phyloP scores from a whole-genome alignment of 2,797 vertebrate species.

The Moxostoma hubbsi region DNA sequence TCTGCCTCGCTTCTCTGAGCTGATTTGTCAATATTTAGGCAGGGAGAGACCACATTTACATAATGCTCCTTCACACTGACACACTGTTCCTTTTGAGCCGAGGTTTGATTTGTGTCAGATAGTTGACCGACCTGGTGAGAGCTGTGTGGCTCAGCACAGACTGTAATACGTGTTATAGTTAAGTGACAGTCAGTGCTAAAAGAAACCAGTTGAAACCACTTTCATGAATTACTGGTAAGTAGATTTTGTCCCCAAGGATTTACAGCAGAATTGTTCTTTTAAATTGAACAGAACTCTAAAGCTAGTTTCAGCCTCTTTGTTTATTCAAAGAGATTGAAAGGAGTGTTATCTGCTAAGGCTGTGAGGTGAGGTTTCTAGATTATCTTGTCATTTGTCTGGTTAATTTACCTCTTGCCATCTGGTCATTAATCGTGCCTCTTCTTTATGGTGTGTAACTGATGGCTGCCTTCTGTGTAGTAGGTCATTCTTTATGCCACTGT shows the following conservation, averaged over 20 bases:
- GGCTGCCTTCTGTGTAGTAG: slow-evolving; percentile 24
- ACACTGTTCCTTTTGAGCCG: slow-evolving; percentile 62
- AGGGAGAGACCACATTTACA: slow-evolving; percentile 69
- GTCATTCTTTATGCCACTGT: slow-evolving; percentile 29
- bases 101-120: slow-evolving; percentile 51
- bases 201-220: not conserved
- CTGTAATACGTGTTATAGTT: slow-evolving; percentile 9
- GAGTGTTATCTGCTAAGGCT: not conserved
- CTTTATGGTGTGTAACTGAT: slow-evolving; percentile 32
- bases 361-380: not conserved
- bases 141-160: not conserved
- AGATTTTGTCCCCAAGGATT: not conserved
- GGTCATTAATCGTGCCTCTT: slow-evolving; percentile 9
- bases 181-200: not conserved
- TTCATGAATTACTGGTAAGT: not conserved
- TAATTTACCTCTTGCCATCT: slow-evolving; percentile 19
- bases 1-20: slow-evolving; percentile 63
- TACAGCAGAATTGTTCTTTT: not conserved
- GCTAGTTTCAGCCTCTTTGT: not conserved
- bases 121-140: slow-evolving; percentile 16
- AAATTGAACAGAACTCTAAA: not conserved
- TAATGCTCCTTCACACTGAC: slow-evolving; percentile 61
- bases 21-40: slow-evolving; percentile 73
- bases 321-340: not conserved
- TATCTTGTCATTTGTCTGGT: slow-evolving; percentile 1